phyloP scores from a whole-genome alignment of 2,113 vertebrate genomes.

The Gobiocypris rarus region DNA sequence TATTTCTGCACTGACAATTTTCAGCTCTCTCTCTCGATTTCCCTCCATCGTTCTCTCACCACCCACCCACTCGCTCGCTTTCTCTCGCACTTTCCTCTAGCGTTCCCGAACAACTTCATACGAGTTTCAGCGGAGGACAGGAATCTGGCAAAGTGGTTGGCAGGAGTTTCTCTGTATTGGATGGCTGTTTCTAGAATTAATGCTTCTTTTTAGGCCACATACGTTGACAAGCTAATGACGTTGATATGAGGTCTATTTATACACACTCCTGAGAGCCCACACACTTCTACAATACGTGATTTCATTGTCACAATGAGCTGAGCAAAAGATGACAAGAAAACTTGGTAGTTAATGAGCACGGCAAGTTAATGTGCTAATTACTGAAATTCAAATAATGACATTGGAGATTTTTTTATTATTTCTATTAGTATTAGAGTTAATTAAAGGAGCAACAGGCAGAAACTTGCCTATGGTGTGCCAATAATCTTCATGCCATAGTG shows the following conservation, averaged over 20 bases:
- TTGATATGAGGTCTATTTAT: not conserved
- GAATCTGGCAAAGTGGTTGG: conserved; percentile 2
- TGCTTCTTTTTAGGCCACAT: not conserved
- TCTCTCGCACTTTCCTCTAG: not conserved
- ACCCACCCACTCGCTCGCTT: not conserved
- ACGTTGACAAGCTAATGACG: not conserved
- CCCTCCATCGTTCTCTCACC: not conserved
- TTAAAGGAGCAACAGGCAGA: not conserved
- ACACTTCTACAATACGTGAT: not conserved
- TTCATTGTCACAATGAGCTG: not conserved
- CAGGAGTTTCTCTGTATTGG: not conserved
- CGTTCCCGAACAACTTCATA: not conserved
- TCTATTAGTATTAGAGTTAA: not conserved
- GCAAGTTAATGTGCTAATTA: not conserved
- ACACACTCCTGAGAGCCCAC: not conserved
- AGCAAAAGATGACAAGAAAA: not conserved
- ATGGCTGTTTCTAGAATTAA: not conserved
- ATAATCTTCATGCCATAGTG: not conserved
- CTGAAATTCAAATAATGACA: not conserved
- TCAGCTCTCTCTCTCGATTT: not conserved
- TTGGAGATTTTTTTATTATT: not conserved
- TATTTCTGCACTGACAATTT: conserved; percentile 61
- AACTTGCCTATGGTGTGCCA: not conserved
- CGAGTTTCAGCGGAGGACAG: not conserved
- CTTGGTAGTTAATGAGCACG: too few species aligned